phyloP scores from a whole-genome alignment of 2,797 vertebrate genomes.

The Xerus rutilus region DNA sequence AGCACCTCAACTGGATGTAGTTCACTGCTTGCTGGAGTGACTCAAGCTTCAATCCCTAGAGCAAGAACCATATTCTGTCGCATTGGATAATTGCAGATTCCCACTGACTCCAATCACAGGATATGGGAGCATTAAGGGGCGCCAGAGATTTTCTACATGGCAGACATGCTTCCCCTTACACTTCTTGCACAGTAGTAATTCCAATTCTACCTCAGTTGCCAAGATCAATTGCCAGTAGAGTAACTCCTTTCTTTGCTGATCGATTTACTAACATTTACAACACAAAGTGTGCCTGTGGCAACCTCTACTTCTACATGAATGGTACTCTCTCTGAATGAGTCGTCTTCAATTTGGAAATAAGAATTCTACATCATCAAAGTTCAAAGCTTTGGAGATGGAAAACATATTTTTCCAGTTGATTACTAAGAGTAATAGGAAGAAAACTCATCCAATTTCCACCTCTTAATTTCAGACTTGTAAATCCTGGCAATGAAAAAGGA shows the following conservation, averaged over 20 bases:
- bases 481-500: neutral
- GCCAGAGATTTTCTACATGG: neutral
- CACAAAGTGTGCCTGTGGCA: neutral
- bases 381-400: neutral
- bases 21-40: neutral
- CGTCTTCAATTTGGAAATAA: neutral
- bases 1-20: neutral
- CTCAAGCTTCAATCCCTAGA: neutral
- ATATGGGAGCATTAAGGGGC: neutral
- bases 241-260: neutral
- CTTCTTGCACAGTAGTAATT: neutral
- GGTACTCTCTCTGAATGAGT: accelerated
- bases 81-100: neutral
- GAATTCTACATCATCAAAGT: neutral
- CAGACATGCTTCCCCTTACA: neutral
- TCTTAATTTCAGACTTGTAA: neutral
- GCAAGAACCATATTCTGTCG: neutral
- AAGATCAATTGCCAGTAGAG: neutral
- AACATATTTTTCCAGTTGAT: neutral
- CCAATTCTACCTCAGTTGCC: neutral
- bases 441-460: neutral
- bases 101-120: neutral
- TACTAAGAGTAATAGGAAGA: neutral
- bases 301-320: neutral
- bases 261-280: neutral